Evolutionary conservation across 2,113 vertebrate species (phyloP), one percentile per base, ranked within the genome.

Genomic region (Mola mola): DNA sequence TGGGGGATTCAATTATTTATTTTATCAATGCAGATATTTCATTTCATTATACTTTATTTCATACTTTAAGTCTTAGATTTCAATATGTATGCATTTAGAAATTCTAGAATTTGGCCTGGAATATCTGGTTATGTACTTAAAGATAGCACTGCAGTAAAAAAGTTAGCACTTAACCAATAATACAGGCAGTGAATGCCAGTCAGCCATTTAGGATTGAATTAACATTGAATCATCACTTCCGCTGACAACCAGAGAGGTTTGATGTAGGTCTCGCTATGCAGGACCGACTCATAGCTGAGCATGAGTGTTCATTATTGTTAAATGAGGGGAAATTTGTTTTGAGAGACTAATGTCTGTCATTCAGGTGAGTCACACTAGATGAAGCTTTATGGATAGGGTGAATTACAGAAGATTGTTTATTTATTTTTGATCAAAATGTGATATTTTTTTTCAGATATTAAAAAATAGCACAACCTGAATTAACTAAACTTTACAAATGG

Each of bases 311-410:
- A 16, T 70, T 49, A 59, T 42, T 81, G 33, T 77, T 71, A 24
- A 52, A 29, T 15, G n/a, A 58, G 69, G 24, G 24, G n/a, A 58
- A 41, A 42, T 58, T 72, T 51, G 28, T 65, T 71, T 53, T 40
- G 20, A 71, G 12, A 33, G 36, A 57, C 24, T 24, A n/a, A n/a
- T 47, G 64, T 62, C 29, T 11, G 26, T 60, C n/a, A 53, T 62
- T 72, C 12, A 41, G 36, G 43, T 79, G 51, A 79, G 9, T 66
- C 77, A 78, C 19, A 5, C 2, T 17, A 56, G 4, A 31, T 37
- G 8, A 38, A 38, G 17, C 28, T 65, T 25, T 40, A 34, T 8
- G 16, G 4, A 6, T 41, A 20, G 25, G 4, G 20, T 36, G 13
- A 33, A 31, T 7, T 25, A 8, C 25, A 17, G 9, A 11, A 12